Conservation (phyloP, 2,797 vertebrate genomes). For the Siniperca scherzeri region DNA sequence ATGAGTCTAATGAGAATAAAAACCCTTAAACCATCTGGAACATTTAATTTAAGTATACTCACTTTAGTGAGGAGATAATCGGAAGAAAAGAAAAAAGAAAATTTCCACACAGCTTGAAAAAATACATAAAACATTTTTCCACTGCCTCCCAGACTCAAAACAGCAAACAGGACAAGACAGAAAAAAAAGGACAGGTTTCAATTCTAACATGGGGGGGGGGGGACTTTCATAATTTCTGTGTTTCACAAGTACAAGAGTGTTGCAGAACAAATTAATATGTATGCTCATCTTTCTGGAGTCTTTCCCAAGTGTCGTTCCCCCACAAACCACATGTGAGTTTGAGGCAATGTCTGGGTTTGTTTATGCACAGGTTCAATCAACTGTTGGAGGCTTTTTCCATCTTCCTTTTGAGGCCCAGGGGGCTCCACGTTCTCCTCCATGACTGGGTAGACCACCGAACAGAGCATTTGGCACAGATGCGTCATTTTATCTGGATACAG, state of each 20-base stretch:
- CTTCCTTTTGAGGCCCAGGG: constrained; percentile 28
- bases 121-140: constrained; percentile 24
- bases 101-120: constrained; percentile 11
- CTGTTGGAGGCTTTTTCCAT: neutral
- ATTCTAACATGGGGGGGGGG: neutral
- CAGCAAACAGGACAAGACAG: neutral
- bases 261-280: neutral
- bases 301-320: neutral
- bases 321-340: neutral
- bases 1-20: neutral
- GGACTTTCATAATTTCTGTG: neutral
- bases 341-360: neutral
- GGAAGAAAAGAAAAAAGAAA: constrained; percentile 1
- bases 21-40: neutral
- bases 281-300: neutral
- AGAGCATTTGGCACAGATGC: constrained; percentile 87
- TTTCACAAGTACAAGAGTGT: neutral
- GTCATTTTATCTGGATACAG: constrained; percentile 81
- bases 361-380: constrained; percentile 3
- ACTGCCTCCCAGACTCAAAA: neutral
- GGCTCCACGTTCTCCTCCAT: constrained; percentile 27
- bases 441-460: constrained; percentile 86
- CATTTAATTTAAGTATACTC: constrained; percentile 32
- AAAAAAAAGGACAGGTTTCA: neutral
- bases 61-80: neutral